Evolutionary conservation across 2,113 vertebrate genomes (phyloP), one percentile per base, ranked within the genome.

Genomic region (Phaethon lepturus): DNA sequence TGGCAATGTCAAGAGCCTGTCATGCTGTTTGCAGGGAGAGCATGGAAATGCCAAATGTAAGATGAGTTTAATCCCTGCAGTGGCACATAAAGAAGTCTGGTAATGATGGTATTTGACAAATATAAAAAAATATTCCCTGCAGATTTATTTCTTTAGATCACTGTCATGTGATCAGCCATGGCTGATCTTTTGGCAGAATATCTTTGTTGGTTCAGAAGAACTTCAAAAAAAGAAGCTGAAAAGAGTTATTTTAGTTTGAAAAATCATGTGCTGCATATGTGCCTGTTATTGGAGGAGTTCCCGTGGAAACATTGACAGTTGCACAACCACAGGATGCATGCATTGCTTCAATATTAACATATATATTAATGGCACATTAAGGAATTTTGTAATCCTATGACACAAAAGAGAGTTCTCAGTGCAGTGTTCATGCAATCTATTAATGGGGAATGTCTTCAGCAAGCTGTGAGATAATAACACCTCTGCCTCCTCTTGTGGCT

Each of bases 311-410:
- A 8, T 19, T 62, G 68, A 45, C 23, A 25, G 45, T 97, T 95
- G 91, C 78, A 88, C 93, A 97, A 92, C 26, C 84, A 14, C 68
- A 82, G 67, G 69, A 72, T 94, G 40, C 88, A 33, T 16, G 33
- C 20, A 26, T 47, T 85, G 92, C 86, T 95, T 88, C 81, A 64
- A 73, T 82, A 94, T 88, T 90, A 95, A 25, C 75, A 81, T 88
- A 64, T 74, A 90, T 94, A 93, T 95, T 97, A 97, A 93, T 91
- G 91, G 75, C 73, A 76, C 42, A 33, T 72, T 47, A 63, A 92
- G 74, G 76, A 38, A 40, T 98, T 95, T 96, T 63, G 11, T 94
- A 95, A 97, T 73, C 5, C 0, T 53, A 4, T 60, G 74, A 67
- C 96, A 97, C 91, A 76, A 47, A 95, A 80, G 90, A 95, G 88